Base-by-base conservation (phyloP, 2,888 invertebrate species). In the Protonemura montana region DNA sequence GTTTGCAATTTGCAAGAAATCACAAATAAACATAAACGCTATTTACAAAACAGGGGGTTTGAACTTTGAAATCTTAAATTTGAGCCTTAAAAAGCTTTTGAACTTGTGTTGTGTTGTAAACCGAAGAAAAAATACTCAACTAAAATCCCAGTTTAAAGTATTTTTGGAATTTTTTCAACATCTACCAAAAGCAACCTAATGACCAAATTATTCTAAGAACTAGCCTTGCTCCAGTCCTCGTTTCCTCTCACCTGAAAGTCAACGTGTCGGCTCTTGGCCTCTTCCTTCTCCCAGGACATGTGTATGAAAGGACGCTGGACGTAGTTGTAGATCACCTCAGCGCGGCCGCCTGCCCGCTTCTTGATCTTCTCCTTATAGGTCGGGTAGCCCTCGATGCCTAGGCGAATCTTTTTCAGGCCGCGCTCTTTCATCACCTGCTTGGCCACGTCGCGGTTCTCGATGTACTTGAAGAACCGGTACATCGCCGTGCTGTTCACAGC, bases 231-330 rank as follows among this genome's bases (percentile, higher is more conserved):
- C n/a, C n/a, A n/a, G n/a, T n/a, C n/a, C n/a, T n/a, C n/a, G n/a
- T n/a, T n/a, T n/a, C 59, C 7, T 83, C 88, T 88, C 88, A 91
- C 92, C 90, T 92, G 92, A 90, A 99, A 99, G 91, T 99, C 99
- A 0, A 99, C 99, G 91, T 99, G 99, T 0, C 99, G 95, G 90
- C 98, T 98, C 90, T 99, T 98, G 0, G 99, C 99, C 90, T 99
- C 99, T 90, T 99, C 99, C 90, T 99, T 99, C 91, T 99, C 99
- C 99, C 99, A 99, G 0, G 98, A 98, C 97, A 98, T 98, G 90
- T 99, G 98, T 86, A 99, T 97, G 92, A 99, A 99, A 0, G 99
- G 99, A 0, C 99, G 93, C 91, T 99, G 99, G 0, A 99, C 99
- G 91, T 99, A 99, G 92, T 99, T 99, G 93, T 99, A 99, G 88